A percentile compares a stretch with the other conserved stretches of the same genome.
Evolutionary conservation across 1,140 invertebrate genomes (phyloP).

Genomic region (Adelges cooleyi): DNA sequence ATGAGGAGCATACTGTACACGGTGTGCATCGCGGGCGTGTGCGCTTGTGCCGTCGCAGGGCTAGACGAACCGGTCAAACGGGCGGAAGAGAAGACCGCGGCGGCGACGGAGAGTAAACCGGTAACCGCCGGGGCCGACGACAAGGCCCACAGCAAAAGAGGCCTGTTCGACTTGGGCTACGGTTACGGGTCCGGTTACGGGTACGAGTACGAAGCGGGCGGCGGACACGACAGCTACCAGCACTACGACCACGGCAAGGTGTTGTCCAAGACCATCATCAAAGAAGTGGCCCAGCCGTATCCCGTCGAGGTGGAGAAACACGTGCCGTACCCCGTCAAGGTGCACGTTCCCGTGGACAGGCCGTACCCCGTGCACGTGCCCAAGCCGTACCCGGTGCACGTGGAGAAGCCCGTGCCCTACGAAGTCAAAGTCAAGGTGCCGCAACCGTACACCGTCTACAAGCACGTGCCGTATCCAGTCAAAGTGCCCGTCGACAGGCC

Average conservation of each 20-base stretch:
- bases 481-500: slow-evolving; percentile 48
- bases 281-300: slow-evolving; percentile 30
- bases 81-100: not conserved
- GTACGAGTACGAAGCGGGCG: too few species aligned
- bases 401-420: slow-evolving; percentile 41
- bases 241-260: slow-evolving; percentile 38
- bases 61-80: too few species aligned
- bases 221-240: not conserved
- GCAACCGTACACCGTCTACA: slow-evolving; percentile 33
- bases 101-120: not conserved
- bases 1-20: too few species aligned
- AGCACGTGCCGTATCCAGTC: slow-evolving; percentile 40
- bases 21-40: too few species aligned
- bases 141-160: not conserved
- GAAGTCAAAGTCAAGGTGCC: slow-evolving; percentile 35
- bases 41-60: too few species aligned
- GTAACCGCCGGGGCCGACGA: not conserved
- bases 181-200: not conserved
- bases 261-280: slow-evolving; percentile 31
- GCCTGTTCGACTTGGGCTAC: slow-evolving; percentile 41
- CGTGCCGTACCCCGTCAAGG: slow-evolving; percentile 31
- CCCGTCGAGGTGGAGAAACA: slow-evolving; percentile 29
- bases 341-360: slow-evolving; percentile 31
- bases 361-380: slow-evolving; percentile 33
- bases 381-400: slow-evolving; percentile 37